These are phyloP conservation scores for Meandrusa payeni DNA, from an alignment of 2,888 invertebrate genomes.

Conservation along the genomic window DNA sequence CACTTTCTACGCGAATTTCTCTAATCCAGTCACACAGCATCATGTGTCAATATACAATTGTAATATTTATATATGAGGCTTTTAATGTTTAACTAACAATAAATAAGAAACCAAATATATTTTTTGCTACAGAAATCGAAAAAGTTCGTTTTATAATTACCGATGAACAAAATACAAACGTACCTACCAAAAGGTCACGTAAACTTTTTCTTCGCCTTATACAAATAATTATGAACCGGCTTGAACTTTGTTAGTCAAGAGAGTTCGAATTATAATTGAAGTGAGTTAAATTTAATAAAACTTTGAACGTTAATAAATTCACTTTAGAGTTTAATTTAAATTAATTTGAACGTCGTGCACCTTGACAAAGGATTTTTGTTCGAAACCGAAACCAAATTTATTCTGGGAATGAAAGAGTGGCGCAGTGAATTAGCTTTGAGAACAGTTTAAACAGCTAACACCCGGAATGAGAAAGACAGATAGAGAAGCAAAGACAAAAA, in stretches of 20 bases:
- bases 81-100: too few species aligned
- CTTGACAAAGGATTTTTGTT: constrained; percentile 21
- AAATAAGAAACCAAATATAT: too few species aligned
- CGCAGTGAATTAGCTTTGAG: constrained; percentile 1
- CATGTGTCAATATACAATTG: too few species aligned
- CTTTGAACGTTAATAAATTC: constrained; percentile 25
- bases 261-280: constrained; percentile 20
- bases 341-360: constrained; percentile 19
- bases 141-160: neutral
- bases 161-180: neutral
- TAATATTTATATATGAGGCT: too few species aligned
- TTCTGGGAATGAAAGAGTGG: constrained; percentile 10
- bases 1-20: too few species aligned
- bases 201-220: constrained; percentile 12
- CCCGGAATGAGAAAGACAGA: neutral
- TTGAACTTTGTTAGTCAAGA: constrained; percentile 10
- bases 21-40: too few species aligned
- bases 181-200: neutral
- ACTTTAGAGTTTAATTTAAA: constrained; percentile 21
- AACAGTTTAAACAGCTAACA: constrained; percentile 7
- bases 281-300: constrained; percentile 24
- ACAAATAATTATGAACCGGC: constrained; percentile 8
- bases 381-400: constrained; percentile 9
- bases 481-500: constrained; percentile 1
- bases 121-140: too few species aligned